These are phyloP conservation scores for Enteromius mattozi DNA, from an alignment of 2,797 vertebrate genomes.

Conservation along the genomic window DNA sequence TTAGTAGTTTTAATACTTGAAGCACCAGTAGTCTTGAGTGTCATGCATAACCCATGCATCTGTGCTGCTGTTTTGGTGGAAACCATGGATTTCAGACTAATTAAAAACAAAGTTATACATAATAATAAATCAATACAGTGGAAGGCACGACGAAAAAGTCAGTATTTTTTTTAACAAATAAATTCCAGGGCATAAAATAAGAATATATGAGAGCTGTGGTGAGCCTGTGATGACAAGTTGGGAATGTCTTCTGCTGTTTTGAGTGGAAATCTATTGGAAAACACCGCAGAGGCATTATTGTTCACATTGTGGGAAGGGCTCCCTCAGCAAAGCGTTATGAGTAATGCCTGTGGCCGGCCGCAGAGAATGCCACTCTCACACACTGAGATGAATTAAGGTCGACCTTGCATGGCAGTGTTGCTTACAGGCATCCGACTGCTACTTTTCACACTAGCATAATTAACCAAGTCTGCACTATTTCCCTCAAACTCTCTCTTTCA, in stretches of 20 bases:
- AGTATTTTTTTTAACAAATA: neutral
- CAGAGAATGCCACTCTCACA: conserved; percentile 34
- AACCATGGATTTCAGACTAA: neutral
- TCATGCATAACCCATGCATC: neutral
- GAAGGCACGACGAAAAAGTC: neutral
- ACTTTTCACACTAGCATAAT: conserved; percentile 52
- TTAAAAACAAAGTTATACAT: neutral
- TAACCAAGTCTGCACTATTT: conserved; percentile 10
- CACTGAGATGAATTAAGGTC: conserved; percentile 15
- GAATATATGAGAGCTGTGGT: conserved; percentile 1
- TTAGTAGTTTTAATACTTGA: neutral
- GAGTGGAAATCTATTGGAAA: conserved; percentile 43
- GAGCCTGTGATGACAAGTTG: conserved; percentile 31
- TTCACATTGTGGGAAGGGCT: conserved; percentile 42
- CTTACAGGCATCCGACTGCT: conserved; percentile 46
- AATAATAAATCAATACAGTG: conserved; percentile 6
- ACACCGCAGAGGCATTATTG: conserved; percentile 13
- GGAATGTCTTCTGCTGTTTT: conserved; percentile 48
- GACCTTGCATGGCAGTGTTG: conserved; percentile 24
- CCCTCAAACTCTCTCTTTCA: neutral
- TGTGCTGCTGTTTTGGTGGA: neutral
- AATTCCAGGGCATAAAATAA: neutral
- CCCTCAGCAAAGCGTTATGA: conserved; percentile 13
- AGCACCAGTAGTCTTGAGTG: neutral
- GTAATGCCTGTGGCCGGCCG: conserved; percentile 47